These are phyloP conservation scores for Chaenocephalus aceratus DNA, from an alignment of 2,113 vertebrate genomes.

Conservation along the genomic window DNA sequence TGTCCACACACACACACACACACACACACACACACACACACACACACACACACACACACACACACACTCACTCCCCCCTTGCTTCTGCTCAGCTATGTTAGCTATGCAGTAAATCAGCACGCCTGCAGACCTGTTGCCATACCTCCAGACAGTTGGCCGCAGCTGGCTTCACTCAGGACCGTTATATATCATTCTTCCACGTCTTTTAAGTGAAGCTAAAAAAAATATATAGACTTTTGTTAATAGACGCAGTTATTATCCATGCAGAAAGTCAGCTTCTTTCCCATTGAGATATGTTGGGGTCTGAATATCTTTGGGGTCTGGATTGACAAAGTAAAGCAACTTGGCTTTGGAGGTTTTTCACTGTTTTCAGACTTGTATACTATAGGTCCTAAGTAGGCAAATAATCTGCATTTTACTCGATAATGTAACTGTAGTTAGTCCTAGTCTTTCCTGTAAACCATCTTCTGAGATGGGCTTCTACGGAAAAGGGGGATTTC, in stretches of 20 bases:
- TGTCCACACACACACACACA: background rate
- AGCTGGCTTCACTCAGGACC: slow-evolving; percentile 52
- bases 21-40: background rate
- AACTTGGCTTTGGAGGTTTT: too few relatives aligned
- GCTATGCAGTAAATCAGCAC: slow-evolving; percentile 66
- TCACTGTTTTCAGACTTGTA: too few relatives aligned
- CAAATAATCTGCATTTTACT: too few relatives aligned
- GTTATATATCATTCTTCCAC: slow-evolving; percentile 2
- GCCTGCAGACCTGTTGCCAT: slow-evolving; percentile 55
- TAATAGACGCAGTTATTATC: too few relatives aligned
- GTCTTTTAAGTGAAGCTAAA: background rate
- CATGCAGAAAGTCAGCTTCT: too few relatives aligned
- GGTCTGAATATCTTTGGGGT: too few relatives aligned
- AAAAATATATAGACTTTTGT: too few relatives aligned
- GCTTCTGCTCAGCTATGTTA: slow-evolving; percentile 52
- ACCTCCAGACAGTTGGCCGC: slow-evolving; percentile 46
- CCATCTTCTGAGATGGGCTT: background rate
- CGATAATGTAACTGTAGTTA: too few relatives aligned
- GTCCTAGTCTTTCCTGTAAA: background rate
- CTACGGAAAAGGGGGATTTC: slow-evolving; percentile 1
- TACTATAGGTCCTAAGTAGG: too few relatives aligned
- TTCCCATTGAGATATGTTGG: too few relatives aligned
- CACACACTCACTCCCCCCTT: slow-evolving; percentile 5
- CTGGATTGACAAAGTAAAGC: too few relatives aligned
- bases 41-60: background rate